Conservation (phyloP, 2,113 vertebrate genomes). For the Copsychus sechellarum region DNA sequence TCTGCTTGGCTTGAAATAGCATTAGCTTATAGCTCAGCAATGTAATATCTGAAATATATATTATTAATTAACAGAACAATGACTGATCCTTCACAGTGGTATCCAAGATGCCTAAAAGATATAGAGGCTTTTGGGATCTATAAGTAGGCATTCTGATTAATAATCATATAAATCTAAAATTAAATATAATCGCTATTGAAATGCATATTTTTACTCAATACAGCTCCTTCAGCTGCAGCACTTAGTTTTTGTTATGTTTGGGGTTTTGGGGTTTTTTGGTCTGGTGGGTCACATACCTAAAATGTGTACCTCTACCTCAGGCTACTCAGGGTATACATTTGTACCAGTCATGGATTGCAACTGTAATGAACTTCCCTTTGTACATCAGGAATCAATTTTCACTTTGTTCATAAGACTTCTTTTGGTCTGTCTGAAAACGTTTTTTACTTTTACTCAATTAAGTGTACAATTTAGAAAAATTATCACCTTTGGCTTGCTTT, state of each 20-base stretch:
- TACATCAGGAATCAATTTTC: background rate
- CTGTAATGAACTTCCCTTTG: background rate
- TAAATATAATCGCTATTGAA: background rate
- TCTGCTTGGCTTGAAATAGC: background rate
- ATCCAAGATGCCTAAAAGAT: background rate
- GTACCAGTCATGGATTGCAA: background rate
- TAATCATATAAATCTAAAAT: background rate
- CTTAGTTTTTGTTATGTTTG: background rate
- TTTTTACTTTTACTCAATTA: background rate
- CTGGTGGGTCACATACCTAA: background rate
- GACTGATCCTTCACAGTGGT: background rate
- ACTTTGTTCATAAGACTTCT: background rate
- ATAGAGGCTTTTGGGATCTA: background rate
- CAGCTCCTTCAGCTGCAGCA: background rate
- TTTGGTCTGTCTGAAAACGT: background rate
- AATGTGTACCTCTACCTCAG: background rate
- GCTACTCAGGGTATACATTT: background rate
- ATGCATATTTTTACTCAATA: background rate
- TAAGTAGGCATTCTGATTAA: background rate
- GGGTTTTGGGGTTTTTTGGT: accelerated
- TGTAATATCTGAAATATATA: background rate
- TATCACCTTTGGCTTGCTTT: background rate
- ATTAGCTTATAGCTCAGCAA: background rate
- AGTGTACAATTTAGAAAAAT: background rate
- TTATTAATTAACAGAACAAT: background rate